A percentile compares a stretch with the other conserved stretches of the same genome.
phyloP scores from a whole-genome alignment of 1,140 invertebrate species.

The Drosophila subpulchrella region DNA sequence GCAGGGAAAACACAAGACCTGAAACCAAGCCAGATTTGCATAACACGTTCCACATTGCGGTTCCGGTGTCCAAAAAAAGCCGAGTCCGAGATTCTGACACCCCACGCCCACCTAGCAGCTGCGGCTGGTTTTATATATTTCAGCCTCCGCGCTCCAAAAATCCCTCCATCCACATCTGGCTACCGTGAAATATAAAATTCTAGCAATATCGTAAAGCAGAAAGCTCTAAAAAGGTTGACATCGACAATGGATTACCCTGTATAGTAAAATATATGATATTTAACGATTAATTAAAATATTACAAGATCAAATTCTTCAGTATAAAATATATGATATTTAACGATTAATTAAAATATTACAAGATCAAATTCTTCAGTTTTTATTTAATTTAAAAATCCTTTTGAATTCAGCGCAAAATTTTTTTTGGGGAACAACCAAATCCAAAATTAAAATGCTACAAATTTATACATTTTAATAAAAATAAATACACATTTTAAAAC shows the following conservation, averaged over 20 bases:
- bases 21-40: slow-evolving; percentile 56
- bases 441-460: too few species aligned
- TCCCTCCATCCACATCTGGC: slow-evolving; percentile 7
- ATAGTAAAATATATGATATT: background rate
- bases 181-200: slow-evolving; percentile 41
- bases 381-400: too few species aligned
- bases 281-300: too few species aligned
- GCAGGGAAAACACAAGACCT: slow-evolving; percentile 21
- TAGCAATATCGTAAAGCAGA: slow-evolving; percentile 14
- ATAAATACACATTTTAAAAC: too few species aligned
- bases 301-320: too few species aligned
- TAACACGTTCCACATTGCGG: slow-evolving; percentile 63
- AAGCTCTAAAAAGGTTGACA: background rate
- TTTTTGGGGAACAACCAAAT: too few species aligned
- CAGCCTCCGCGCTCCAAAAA: slow-evolving; percentile 7
- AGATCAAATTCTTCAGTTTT: too few species aligned
- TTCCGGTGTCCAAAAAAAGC: slow-evolving; percentile 8
- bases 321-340: too few species aligned
- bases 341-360: too few species aligned
- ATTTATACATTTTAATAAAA: too few species aligned
- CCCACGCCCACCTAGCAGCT: slow-evolving; percentile 49
- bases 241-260: background rate
- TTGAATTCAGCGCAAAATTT: too few species aligned
- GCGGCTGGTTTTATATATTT: slow-evolving; percentile 53
- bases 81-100: slow-evolving; percentile 47